Evolutionary conservation across 2,113 vertebrate species (phyloP).

Genomic region (Opisthocomus hoazin): DNA sequence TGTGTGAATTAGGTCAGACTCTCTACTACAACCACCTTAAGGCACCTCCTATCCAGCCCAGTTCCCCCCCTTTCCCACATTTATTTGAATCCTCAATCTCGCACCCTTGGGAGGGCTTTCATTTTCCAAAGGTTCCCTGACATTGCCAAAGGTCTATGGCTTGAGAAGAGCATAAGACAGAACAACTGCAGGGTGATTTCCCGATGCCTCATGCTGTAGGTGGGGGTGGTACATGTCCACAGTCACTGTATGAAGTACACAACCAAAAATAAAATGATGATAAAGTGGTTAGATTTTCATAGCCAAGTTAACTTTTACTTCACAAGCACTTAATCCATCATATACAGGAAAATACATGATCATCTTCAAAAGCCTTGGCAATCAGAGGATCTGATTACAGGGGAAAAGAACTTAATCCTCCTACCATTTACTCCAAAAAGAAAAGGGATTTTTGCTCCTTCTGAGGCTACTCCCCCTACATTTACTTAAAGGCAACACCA

Average conservation of each 20-base stretch:
- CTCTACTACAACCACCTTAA: background rate
- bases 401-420: background rate
- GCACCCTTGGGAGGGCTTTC: background rate
- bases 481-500: background rate
- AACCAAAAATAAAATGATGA: background rate
- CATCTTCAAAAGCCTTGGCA: background rate
- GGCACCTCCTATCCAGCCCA: background rate
- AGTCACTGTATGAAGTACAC: background rate
- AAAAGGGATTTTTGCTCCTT: background rate
- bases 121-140: background rate
- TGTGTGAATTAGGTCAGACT: background rate
- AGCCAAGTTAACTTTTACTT: background rate
- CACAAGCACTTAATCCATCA: background rate
- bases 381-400: background rate
- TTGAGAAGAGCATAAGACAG: background rate
- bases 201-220: background rate
- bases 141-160: rapidly evolving
- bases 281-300: background rate
- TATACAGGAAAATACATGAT: background rate
- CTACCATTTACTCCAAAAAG: rapidly evolving
- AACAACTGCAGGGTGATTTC: background rate
- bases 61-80: background rate
- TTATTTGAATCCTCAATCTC: background rate
- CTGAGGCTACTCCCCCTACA: background rate
- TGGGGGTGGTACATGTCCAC: rapidly evolving